Base-by-base conservation (phyloP, 2,888 invertebrate genomes). In the Zelleria hepariella region DNA sequence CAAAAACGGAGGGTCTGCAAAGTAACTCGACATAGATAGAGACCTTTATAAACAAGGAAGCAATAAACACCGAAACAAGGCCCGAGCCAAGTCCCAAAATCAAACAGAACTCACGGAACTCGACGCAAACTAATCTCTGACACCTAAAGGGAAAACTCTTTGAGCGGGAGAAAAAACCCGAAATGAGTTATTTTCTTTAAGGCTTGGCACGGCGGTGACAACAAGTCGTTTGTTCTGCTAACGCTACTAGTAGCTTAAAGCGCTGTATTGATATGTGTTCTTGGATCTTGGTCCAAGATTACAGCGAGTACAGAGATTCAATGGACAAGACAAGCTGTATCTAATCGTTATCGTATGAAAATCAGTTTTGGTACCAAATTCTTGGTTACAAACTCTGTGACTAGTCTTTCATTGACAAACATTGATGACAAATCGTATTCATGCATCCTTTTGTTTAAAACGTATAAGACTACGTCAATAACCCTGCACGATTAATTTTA, bases 141-240 rank as follows among this genome's bases (percentile, higher is more conserved):
- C 76, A 77, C 72, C 71, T 71, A 42, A 10, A 42, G 32, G 32
- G 32, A 42, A 42, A 42, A 42, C 32, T 42, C 32, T 32, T 32
- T 42, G 15, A 42, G 15, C 0, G 32, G 4, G 32, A 10, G 15
- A 42, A 42, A 63, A 64, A 65, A 70, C 75, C 74, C 71, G 72
- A 75, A 72, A 72, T 71, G 69, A 72, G 71, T 74, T 42, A 80
- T 77, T 77, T 80, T 77, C 32, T 42, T 42, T 70, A 74, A 77
- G 74, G 73, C 73, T n/a, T 25, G 32, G 32, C 15, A 15, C 15
- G 32, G 32, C 32, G 32, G 15, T 42, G 32, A 42, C 32, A 42
- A 15, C 15, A 2, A 1, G 32, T 10, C 32, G 32, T 83, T 79
- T 80, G 72, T 74, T 74, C 74, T 68, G 15, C 15, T 15, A 10